Percentiles rank a stretch among this genome's conserved stretches.
phyloP scores from a whole-genome alignment of 2,888 invertebrate genomes.

The Lingula anatina region DNA sequence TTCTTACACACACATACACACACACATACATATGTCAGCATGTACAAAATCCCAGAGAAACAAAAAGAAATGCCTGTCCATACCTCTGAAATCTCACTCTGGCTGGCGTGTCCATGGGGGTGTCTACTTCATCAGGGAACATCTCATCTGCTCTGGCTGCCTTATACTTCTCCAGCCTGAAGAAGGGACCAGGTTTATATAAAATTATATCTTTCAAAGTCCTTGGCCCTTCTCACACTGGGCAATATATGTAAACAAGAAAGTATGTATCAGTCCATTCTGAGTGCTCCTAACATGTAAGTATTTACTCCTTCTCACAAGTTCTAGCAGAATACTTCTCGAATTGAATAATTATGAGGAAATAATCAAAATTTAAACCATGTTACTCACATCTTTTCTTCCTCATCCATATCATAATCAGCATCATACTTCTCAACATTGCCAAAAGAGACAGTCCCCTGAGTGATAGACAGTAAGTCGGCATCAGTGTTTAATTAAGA shows the following conservation, averaged over 20 bases:
- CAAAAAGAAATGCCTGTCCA: too few species aligned
- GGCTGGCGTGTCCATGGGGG: slow-evolving; percentile 78
- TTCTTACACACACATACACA: too few species aligned
- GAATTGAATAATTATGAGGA: too few species aligned
- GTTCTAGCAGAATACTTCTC: background rate
- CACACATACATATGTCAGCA: too few species aligned
- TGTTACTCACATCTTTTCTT: slow-evolving; percentile 63
- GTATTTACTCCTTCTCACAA: too few species aligned
- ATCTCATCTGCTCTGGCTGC: slow-evolving; percentile 67
- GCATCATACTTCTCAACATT: slow-evolving; percentile 60
- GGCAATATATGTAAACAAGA: background rate
- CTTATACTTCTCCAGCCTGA: slow-evolving; percentile 46
- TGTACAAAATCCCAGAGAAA: too few species aligned
- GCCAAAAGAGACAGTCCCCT: background rate
- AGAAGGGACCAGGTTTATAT: slow-evolving; percentile 6
- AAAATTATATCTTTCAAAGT: background rate
- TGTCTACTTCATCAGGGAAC: slow-evolving; percentile 98
- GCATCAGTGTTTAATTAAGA: too few species aligned
- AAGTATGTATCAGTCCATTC: background rate
- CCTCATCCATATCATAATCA: slow-evolving; percentile 69
- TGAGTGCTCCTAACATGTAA: too few species aligned
- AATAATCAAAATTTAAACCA: too few species aligned
- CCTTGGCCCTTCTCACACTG: slow-evolving; percentile 1
- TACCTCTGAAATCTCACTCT: slow-evolving; percentile 81
- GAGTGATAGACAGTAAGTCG: background rate